phyloP scores from a whole-genome alignment of 2,888 invertebrate genomes.

The Macroteleia sp. region DNA sequence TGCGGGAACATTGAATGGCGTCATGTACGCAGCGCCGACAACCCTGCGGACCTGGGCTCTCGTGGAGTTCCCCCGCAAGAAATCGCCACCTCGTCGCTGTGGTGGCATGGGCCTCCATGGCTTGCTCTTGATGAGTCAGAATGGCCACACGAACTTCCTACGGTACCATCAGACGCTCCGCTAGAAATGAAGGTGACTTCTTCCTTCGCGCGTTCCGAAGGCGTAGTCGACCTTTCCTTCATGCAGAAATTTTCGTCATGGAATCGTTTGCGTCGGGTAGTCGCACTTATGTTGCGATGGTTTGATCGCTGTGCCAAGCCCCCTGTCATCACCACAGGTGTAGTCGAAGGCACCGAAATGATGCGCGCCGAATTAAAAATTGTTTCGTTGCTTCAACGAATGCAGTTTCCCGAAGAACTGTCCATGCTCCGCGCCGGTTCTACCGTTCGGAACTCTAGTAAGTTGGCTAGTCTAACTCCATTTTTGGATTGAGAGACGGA shows the following conservation, averaged over 20 bases:
- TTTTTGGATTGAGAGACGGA: background rate
- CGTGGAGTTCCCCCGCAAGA: background rate
- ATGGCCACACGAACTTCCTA: too few species aligned
- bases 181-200: background rate
- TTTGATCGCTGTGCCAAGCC: too few species aligned
- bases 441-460: background rate
- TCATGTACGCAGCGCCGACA: background rate
- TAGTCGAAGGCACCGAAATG: too few species aligned
- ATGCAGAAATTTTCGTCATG: too few species aligned
- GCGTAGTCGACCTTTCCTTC: too few species aligned
- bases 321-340: too few species aligned
- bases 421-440: background rate
- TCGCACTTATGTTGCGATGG: too few species aligned
- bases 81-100: background rate
- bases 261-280: too few species aligned
- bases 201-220: too few species aligned
- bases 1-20: background rate
- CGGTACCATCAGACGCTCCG: too few species aligned
- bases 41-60: background rate
- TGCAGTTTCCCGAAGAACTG: background rate
- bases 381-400: background rate
- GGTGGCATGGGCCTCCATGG: background rate
- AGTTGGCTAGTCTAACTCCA: background rate
- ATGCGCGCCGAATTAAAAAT: background rate
- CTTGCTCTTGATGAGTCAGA: too few species aligned